phyloP scores from a whole-genome alignment of 2,797 vertebrate genomes.

The Hafferia zeledoni region DNA sequence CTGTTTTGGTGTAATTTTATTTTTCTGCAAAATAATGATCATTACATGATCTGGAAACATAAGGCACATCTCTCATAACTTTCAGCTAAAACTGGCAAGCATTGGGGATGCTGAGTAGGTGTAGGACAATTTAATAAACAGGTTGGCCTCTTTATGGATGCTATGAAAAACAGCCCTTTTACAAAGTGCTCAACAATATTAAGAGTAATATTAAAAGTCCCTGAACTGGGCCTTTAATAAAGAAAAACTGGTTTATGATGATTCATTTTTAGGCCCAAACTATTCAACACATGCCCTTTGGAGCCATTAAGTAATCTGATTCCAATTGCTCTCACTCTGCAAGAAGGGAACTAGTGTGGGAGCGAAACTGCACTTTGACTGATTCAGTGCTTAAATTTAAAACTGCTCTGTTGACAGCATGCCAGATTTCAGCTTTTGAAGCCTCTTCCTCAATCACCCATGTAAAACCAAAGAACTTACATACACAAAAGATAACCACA shows the following conservation, averaged over 20 bases:
- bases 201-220: not conserved
- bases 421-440: constrained; percentile 9
- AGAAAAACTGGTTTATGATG: not conserved
- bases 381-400: constrained; percentile 26
- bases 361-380: not conserved
- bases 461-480: not conserved
- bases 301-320: not conserved
- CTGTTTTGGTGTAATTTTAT: not conserved
- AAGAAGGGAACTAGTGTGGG: not conserved
- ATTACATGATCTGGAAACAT: not conserved
- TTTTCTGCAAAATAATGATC: not conserved
- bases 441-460: constrained; percentile 8
- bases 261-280: not conserved
- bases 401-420: not conserved
- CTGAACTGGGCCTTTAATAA: not conserved
- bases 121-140: not conserved
- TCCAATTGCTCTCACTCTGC: not conserved
- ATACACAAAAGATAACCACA: not conserved
- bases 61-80: not conserved
- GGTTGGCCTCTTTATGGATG: not conserved
- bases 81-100: not conserved
- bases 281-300: not conserved
- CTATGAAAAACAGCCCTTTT: not conserved
- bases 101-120: not conserved
- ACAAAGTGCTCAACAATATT: not conserved